These are phyloP conservation scores for Nothura maculosa DNA, from an alignment of 2,797 vertebrate species.

Conservation along the genomic window DNA sequence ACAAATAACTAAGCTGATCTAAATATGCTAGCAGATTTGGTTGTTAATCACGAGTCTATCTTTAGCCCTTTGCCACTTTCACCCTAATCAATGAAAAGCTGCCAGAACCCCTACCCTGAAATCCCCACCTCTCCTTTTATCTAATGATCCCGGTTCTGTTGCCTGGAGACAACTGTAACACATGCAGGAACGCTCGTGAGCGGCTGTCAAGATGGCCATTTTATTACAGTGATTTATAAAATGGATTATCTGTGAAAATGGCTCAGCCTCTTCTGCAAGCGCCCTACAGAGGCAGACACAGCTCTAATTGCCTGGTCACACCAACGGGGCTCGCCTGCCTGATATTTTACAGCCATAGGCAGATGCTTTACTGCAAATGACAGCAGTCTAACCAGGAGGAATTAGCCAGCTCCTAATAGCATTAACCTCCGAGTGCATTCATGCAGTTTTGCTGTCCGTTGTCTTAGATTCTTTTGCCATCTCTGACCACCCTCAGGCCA, in stretches of 20 bases:
- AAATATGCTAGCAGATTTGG: not conserved
- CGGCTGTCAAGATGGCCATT: constrained; percentile 55
- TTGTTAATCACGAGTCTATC: not conserved
- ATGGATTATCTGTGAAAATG: constrained; percentile 62
- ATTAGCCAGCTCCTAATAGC: not conserved
- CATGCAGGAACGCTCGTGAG: constrained; percentile 40
- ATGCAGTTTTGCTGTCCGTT: not conserved
- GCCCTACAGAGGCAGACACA: not conserved
- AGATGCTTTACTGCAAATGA: constrained; percentile 26
- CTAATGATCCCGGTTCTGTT: constrained; percentile 49
- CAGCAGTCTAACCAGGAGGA: constrained; percentile 13
- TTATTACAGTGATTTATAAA: constrained; percentile 67
- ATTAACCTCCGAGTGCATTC: not conserved
- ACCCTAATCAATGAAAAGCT: not conserved
- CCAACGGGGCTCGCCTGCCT: not conserved
- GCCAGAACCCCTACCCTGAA: not conserved
- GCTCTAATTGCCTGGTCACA: constrained; percentile 30
- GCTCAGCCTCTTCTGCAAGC: constrained; percentile 53
- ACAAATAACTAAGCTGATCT: not conserved
- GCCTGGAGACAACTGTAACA: constrained; percentile 66
- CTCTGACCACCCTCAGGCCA: not conserved
- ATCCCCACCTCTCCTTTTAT: constrained; percentile 42
- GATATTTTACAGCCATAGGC: not conserved
- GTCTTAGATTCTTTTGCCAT: not conserved
- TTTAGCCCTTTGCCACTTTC: constrained; percentile 24